Evolutionary conservation across 2,888 invertebrate species (phyloP).

Genomic region (Alentia gelatinosa): DNA sequence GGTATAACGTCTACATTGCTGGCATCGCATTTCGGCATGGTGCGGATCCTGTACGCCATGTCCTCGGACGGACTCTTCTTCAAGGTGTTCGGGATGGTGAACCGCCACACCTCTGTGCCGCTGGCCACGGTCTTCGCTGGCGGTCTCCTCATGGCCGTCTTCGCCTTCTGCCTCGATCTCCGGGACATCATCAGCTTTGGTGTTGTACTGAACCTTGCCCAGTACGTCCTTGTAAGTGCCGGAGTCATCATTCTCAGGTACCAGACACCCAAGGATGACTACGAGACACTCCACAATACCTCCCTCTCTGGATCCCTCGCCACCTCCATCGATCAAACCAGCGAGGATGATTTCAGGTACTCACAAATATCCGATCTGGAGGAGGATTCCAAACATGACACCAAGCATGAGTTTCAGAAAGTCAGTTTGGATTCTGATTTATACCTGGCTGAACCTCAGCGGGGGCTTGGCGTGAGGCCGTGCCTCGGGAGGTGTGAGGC

Average conservation of each 20-base stretch:
- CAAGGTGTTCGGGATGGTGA: conserved; percentile 48
- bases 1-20: conserved; percentile 75
- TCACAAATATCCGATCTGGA: conserved; percentile 25
- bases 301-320: not conserved
- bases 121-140: conserved; percentile 43
- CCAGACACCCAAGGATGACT: conserved; percentile 2
- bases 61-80: conserved; percentile 63
- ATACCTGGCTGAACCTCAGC: not conserved
- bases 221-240: conserved; percentile 59
- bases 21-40: conserved; percentile 50
- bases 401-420: not conserved
- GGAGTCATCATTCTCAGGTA: conserved; percentile 63
- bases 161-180: conserved; percentile 60
- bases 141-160: conserved; percentile 50
- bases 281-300: not conserved
- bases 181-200: conserved; percentile 57
- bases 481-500: not conserved
- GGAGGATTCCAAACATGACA: not conserved
- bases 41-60: conserved; percentile 60
- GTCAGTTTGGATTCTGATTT: not conserved
- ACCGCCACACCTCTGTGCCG: conserved; percentile 57
- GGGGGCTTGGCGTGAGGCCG: not conserved
- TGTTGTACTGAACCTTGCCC: conserved; percentile 58
- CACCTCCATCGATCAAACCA: not conserved
- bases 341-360: conserved; percentile 26